Conservation (phyloP, 92 coral and sea anemone genomes). For the Epizoanthus scotinus region DNA sequence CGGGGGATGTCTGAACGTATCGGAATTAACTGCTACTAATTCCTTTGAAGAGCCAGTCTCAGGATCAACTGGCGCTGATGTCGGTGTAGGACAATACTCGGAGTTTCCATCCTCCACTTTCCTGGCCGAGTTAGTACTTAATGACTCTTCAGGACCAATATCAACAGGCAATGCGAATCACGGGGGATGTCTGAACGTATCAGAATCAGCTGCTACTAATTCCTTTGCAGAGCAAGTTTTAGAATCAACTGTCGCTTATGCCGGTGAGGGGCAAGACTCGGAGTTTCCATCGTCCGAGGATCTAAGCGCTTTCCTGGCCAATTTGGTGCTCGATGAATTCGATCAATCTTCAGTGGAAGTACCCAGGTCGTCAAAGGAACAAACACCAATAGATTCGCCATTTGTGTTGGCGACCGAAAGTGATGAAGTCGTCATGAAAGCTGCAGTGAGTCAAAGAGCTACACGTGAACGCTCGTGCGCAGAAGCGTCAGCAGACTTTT, state of each 20-base stretch:
- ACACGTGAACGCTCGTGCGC: background rate
- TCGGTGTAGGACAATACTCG: constrained; percentile 12
- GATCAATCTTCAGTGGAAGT: background rate
- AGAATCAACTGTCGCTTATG: constrained; percentile 31
- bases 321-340: constrained; percentile 44
- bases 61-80: too few relatives aligned
- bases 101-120: constrained; percentile 69
- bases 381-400: background rate
- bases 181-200: background rate
- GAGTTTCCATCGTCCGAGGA: constrained; percentile 74
- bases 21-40: background rate
- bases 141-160: background rate
- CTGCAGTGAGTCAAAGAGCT: too few relatives aligned
- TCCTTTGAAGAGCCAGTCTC: too few relatives aligned
- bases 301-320: constrained; percentile 67
- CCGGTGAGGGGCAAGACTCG: constrained; percentile 13
- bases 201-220: background rate
- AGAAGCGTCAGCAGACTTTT: background rate
- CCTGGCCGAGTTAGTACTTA: constrained; percentile 60
- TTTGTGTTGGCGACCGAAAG: too few relatives aligned
- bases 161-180: background rate
- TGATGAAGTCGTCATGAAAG: too few relatives aligned
- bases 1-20: background rate
- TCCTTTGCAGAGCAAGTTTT: constrained; percentile 16
- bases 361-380: background rate